Percentiles rank a stretch among this genome's conserved stretches.
Evolutionary conservation across 1,140 invertebrate genomes (phyloP).

Genomic region (Limonius californicus): DNA sequence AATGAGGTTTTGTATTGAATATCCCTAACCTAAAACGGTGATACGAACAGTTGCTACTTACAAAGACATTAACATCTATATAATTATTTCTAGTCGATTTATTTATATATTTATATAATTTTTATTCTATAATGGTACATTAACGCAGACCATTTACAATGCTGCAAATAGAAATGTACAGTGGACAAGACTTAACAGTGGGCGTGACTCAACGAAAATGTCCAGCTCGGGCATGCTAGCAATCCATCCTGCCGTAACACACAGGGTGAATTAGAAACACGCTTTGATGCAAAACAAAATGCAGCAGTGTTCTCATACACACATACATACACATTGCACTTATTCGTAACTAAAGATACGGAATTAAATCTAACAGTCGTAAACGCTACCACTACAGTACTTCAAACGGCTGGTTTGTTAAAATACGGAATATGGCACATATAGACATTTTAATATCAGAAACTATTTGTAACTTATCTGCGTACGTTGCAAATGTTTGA

Average conservation of each 20-base stretch:
- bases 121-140: conserved; percentile 40
- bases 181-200: conserved; percentile 19
- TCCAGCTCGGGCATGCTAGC: neutral
- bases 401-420: conserved; percentile 18
- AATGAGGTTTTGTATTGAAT: conserved; percentile 45
- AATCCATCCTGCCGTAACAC: conserved; percentile 13
- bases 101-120: conserved; percentile 48
- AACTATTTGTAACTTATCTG: neutral
- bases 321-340: conserved; percentile 46
- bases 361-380: conserved; percentile 42
- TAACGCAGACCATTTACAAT: conserved; percentile 36
- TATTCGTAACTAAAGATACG: conserved; percentile 38
- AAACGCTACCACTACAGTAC: conserved; percentile 21
- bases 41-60: conserved; percentile 50
- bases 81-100: conserved; percentile 46
- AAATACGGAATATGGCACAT: conserved; percentile 35
- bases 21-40: conserved; percentile 45
- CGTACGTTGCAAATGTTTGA: neutral
- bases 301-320: conserved; percentile 19
- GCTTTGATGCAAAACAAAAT: conserved; percentile 10
- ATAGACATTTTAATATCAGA: conserved; percentile 1
- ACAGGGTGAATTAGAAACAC: conserved; percentile 12
- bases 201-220: neutral
- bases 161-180: conserved; percentile 30
- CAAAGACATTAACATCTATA: conserved; percentile 49